phyloP scores from a whole-genome alignment of 2,888 invertebrate species.

The Phasia obesa region DNA sequence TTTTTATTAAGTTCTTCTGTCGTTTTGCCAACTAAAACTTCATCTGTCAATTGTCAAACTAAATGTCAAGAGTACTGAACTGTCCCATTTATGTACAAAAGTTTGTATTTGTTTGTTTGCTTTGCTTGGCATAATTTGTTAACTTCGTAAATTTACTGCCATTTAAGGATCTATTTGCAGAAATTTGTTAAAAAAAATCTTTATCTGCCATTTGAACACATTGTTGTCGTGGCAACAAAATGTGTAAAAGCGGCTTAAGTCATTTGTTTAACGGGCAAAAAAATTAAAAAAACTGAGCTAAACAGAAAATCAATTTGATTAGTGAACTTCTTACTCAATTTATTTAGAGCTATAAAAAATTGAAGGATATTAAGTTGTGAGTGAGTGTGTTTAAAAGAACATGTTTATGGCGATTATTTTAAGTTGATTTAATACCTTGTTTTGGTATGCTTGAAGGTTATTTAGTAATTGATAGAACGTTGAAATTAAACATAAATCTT shows the following conservation, averaged over 20 bases:
- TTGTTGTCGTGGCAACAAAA: conserved; percentile 63
- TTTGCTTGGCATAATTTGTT: conserved; percentile 69
- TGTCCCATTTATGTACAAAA: conserved; percentile 19
- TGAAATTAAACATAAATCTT: too few relatives aligned
- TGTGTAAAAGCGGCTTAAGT: conserved; percentile 67
- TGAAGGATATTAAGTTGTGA: conserved; percentile 12
- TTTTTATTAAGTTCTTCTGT: conserved; percentile 71
- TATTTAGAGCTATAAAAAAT: conserved; percentile 18
- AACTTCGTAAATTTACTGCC: conserved; percentile 65
- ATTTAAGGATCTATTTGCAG: conserved; percentile 64
- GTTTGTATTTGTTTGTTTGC: conserved; percentile 20
- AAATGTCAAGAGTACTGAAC: conserved; percentile 38
- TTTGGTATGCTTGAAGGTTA: too few relatives aligned
- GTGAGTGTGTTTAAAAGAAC: background rate
- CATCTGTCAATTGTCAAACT: conserved; percentile 79
- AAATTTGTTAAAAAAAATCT: conserved; percentile 64
- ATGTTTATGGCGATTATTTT: background rate
- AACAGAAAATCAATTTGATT: conserved; percentile 46
- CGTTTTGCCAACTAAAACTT: conserved; percentile 72
- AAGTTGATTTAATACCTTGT: background rate
- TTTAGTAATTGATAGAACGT: too few relatives aligned
- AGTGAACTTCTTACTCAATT: conserved; percentile 19
- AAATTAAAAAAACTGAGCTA: conserved; percentile 8
- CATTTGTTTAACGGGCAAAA: conserved; percentile 49
- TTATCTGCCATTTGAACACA: conserved; percentile 66